Evolutionary conservation across 2,113 vertebrate species (phyloP).

Genomic region (Bagarius yarrelli): DNA sequence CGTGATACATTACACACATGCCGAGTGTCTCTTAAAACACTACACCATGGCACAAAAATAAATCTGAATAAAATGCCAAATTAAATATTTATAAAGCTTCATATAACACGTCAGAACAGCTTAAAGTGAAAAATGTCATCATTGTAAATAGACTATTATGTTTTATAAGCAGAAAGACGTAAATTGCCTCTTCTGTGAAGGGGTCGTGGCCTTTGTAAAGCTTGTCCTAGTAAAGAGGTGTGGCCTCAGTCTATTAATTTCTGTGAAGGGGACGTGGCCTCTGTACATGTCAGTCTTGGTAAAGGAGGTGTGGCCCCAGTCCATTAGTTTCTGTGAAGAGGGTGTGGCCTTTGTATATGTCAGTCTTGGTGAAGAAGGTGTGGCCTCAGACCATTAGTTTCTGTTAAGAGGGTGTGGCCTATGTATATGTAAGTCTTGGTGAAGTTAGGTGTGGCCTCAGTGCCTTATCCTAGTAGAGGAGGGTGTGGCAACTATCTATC

Average conservation of each 20-base stretch:
- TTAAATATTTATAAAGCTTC: background rate
- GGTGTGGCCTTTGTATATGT: background rate
- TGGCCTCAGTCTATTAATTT: too few species aligned
- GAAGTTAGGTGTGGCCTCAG: background rate
- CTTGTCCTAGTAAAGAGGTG: too few species aligned
- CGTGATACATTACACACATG: constrained; percentile 39
- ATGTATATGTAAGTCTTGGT: too few species aligned
- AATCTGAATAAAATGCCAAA: background rate
- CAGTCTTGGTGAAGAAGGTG: background rate
- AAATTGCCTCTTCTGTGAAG: background rate
- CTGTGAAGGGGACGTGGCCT: background rate
- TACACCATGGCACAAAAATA: background rate
- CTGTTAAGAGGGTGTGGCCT: background rate
- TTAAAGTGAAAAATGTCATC: background rate
- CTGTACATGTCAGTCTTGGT: too few species aligned
- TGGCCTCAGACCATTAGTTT: background rate
- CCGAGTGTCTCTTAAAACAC: background rate
- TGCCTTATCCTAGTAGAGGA: too few species aligned
- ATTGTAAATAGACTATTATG: background rate
- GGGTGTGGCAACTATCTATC: too few species aligned
- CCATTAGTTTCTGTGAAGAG: background rate
- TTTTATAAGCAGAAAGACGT: background rate
- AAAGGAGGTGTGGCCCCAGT: background rate
- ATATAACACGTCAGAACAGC: background rate
- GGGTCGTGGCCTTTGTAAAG: background rate